Conservation (phyloP, 2,888 invertebrate genomes). For the Agrochola circellaris region DNA sequence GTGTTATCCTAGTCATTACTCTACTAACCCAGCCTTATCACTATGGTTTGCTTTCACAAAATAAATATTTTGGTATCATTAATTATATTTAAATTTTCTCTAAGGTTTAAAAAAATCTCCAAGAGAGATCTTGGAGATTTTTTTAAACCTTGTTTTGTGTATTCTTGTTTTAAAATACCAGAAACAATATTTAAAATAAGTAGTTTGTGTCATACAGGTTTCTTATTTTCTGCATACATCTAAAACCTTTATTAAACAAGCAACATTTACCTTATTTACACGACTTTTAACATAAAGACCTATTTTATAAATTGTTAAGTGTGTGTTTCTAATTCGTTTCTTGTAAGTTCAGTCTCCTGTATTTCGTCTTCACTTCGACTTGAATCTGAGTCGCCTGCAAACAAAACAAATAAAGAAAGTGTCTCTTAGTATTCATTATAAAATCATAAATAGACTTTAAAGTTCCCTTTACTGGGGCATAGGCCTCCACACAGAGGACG, state of each 20-base stretch:
- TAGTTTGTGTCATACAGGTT: background rate
- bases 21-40: slow-evolving; percentile 23
- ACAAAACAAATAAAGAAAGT: background rate
- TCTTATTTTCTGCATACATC: background rate
- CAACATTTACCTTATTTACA: background rate
- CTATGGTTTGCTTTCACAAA: background rate
- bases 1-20: slow-evolving; percentile 51
- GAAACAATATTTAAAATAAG: background rate
- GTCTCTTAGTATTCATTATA: background rate
- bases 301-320: slow-evolving; percentile 73
- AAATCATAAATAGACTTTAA: background rate
- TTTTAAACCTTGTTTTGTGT: background rate
- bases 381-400: slow-evolving; percentile 82
- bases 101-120: too few species aligned
- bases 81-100: background rate
- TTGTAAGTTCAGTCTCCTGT: slow-evolving; percentile 82
- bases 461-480: background rate
- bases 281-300: background rate
- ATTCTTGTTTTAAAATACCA: background rate
- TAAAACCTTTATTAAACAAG: background rate
- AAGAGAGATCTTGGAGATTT: too few species aligned
- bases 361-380: slow-evolving; percentile 82
- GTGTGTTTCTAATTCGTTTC: slow-evolving; percentile 82
- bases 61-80: slow-evolving; percentile 17
- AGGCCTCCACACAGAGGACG: too few species aligned